Conservation (phyloP, 2,797 vertebrate genomes). For the Eurystomus glaucurus region DNA sequence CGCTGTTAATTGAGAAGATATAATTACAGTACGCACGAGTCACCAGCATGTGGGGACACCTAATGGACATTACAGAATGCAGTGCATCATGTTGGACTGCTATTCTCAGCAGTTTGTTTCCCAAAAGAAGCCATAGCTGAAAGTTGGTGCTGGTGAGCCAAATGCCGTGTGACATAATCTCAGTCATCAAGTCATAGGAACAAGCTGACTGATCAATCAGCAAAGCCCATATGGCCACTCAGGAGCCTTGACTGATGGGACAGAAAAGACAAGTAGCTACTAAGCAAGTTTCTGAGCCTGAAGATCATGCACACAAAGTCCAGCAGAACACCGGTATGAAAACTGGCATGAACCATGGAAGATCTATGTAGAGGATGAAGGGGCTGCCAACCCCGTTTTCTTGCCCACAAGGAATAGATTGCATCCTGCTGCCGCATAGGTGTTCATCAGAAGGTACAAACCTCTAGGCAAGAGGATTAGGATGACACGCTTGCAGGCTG, state of each 20-base stretch:
- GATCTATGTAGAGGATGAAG: neutral
- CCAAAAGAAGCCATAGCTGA: neutral
- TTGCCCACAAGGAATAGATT: neutral
- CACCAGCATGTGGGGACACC: constrained; percentile 45
- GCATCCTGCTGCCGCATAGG: neutral
- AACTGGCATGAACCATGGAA: neutral
- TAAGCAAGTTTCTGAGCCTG: neutral
- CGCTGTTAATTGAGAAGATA: constrained; percentile 25
- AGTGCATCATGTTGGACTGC: neutral
- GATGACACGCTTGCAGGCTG: neutral
- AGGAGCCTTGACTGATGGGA: neutral
- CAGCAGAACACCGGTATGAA: neutral
- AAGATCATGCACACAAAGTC: neutral
- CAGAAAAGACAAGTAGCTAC: neutral
- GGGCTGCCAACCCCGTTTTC: neutral
- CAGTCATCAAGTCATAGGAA: neutral
- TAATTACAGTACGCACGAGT: constrained; percentile 35
- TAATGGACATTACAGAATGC: constrained; percentile 35
- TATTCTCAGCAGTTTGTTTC: neutral
- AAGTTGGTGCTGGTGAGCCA: neutral
- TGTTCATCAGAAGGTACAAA: neutral
- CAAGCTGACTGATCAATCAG: neutral
- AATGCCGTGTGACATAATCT: rapidly evolving
- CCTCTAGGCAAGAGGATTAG: neutral
- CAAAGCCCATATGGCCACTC: neutral